These are phyloP conservation scores for Drosophila murphyi DNA, from an alignment of 1,140 invertebrate species.

Conservation along the genomic window DNA sequence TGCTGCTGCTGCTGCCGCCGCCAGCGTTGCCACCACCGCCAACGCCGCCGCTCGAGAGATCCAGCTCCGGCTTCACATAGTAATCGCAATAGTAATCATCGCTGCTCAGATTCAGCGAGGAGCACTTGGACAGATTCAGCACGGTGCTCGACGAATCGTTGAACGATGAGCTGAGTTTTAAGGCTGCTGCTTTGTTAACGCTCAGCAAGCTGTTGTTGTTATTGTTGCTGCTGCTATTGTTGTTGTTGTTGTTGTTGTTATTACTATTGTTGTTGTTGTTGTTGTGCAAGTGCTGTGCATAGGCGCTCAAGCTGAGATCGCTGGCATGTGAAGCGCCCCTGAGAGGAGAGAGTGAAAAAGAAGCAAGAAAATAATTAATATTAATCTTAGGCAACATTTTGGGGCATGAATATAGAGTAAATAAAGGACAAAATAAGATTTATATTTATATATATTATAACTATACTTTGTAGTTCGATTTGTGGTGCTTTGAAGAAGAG, in stretches of 20 bases:
- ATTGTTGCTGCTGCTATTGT: constrained; percentile 50
- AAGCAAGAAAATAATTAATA: background rate
- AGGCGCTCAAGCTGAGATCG: constrained; percentile 69
- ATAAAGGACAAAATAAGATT: no score
- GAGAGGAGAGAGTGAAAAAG: constrained; percentile 14
- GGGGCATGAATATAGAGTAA: no score
- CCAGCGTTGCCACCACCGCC: background rate
- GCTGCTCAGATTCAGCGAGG: constrained; percentile 53
- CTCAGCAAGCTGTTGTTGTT: constrained; percentile 54
- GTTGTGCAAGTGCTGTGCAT: constrained; percentile 60
- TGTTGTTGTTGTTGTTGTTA: constrained; percentile 45
- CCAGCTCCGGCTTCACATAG: constrained; percentile 76
- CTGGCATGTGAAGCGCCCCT: constrained; percentile 77
- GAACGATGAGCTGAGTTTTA: constrained; percentile 66
- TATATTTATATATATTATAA: no score
- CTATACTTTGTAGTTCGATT: no score
- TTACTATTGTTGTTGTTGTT: constrained; percentile 59
- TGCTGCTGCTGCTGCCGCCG: constrained; percentile 7
- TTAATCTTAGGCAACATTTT: no score
- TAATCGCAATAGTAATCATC: constrained; percentile 76
- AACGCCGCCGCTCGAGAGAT: constrained; percentile 56
- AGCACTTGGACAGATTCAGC: constrained; percentile 78
- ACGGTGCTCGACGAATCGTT: constrained; percentile 60
- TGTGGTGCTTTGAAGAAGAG: no score
- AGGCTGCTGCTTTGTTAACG: constrained; percentile 41